phyloP scores from a whole-genome alignment of 2,888 invertebrate species.

The Drosophila mettleri region DNA sequence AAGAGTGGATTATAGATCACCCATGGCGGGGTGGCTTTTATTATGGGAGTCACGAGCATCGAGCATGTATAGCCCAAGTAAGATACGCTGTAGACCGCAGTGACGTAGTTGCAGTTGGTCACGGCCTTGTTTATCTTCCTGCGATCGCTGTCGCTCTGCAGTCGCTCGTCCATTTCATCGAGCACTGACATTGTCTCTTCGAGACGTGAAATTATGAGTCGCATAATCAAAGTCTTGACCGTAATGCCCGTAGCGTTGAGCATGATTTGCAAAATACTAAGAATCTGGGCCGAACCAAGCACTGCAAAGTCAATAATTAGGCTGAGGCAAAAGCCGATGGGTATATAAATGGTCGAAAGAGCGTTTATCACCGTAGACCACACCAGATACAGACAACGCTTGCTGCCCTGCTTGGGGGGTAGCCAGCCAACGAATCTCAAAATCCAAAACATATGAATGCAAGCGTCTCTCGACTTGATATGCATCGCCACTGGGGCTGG shows the following conservation, averaged over 20 bases:
- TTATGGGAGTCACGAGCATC: slow-evolving; percentile 24
- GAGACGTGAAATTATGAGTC: slow-evolving; percentile 17
- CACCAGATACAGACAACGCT: background rate
- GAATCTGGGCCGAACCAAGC: background rate
- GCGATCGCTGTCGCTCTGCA: slow-evolving; percentile 28
- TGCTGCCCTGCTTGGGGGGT: background rate
- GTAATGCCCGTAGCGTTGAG: slow-evolving; percentile 26
- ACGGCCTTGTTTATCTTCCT: slow-evolving; percentile 43
- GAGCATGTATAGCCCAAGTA: slow-evolving; percentile 37
- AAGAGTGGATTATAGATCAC: slow-evolving; percentile 50
- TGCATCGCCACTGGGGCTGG: background rate
- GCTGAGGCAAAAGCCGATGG: background rate
- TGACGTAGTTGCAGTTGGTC: slow-evolving; percentile 37
- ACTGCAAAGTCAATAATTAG: background rate
- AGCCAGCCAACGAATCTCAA: slow-evolving; percentile 1
- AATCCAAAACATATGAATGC: background rate
- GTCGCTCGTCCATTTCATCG: slow-evolving; percentile 36
- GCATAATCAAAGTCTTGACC: slow-evolving; percentile 31
- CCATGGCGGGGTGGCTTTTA: slow-evolving; percentile 40
- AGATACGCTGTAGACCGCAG: slow-evolving; percentile 35
- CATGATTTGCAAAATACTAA: background rate
- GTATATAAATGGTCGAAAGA: background rate
- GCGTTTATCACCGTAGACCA: background rate
- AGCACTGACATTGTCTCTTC: slow-evolving; percentile 19
- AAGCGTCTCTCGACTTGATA: background rate